phyloP scores from a whole-genome alignment of 2,888 invertebrate genomes.

The Mantis religiosa region DNA sequence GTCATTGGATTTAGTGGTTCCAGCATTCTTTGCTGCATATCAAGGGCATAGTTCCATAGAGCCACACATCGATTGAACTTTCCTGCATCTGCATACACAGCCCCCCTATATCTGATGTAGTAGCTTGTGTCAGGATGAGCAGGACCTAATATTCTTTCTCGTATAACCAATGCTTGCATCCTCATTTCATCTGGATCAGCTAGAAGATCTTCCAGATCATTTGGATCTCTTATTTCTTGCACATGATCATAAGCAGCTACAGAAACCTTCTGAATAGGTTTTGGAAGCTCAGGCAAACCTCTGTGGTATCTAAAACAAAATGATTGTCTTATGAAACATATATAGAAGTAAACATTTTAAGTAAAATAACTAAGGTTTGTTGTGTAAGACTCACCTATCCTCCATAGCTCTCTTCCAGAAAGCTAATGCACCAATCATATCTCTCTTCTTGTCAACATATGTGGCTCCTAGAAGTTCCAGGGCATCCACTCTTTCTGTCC shows the following conservation, averaged over 20 bases:
- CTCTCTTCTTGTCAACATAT: constrained; percentile 92
- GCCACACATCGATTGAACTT: constrained; percentile 68
- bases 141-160: constrained; percentile 87
- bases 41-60: constrained; percentile 56
- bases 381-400: constrained; percentile 57
- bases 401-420: constrained; percentile 91
- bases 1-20: constrained; percentile 93
- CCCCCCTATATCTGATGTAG: constrained; percentile 90
- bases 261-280: constrained; percentile 64
- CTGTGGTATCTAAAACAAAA: constrained; percentile 51
- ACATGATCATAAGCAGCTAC: constrained; percentile 87
- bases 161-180: constrained; percentile 83
- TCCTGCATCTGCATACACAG: constrained; percentile 91
- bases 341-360: not conserved
- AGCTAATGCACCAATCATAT: constrained; percentile 84
- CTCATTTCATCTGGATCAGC: constrained; percentile 94
- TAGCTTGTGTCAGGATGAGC: constrained; percentile 96
- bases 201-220: constrained; percentile 78
- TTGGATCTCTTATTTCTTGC: constrained; percentile 73
- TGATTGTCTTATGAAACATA: not conserved
- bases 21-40: constrained; percentile 73
- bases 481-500: constrained; percentile 81
- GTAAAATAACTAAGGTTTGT: too few relatives aligned
- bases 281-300: constrained; percentile 65
- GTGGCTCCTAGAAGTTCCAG: constrained; percentile 90